Base-by-base conservation (phyloP, 2,888 invertebrate genomes). In the Rhimphoctona megacephalus region DNA sequence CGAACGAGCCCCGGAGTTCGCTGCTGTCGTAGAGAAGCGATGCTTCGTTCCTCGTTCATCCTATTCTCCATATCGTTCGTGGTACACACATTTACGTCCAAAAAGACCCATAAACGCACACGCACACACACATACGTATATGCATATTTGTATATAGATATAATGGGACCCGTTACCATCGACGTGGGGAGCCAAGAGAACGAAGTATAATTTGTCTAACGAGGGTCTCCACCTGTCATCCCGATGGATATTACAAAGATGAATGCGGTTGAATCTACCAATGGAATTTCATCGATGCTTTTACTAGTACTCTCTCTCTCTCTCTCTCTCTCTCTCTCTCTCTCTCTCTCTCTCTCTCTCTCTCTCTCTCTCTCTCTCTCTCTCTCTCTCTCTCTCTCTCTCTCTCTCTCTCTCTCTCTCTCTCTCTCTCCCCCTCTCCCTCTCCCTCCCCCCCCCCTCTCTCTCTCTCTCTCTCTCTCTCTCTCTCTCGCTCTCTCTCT, bases 141-240 rank as follows among this genome's bases (percentile, higher is more conserved):
- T 39, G 52, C 43, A 70, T 57, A 22, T 66, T 85, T 52, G 1
- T 82, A 72, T 66, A 85, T 30, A 46, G 25, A 78, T 81, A 81
- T 77, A 73, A 54, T 64, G 64, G 52, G 67, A 22, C 78, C 82
- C 78, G 81, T 80, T 85, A 77, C 70, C 85, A 84, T 78, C 87
- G 79, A 88, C 90, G 89, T 88, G 90, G 88, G 83, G 86, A 86
- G 85, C 88, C 85, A 87, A 88, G 85, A 88, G 90, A 91, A 90
- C 91, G 89, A 89, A 92, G 92, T 90, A 93, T 93, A 92, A 93
- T 93, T 93, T 93, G 92, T 94, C 93, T 93, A 93, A 94, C 93
- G 92, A 93, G 92, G 91, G 91, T 90, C 89, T 90, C 90, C 91
- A 92, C 93, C 92, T 93, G 92, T 93, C 92, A 93, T 92, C 89